Evolutionary conservation across 2,888 invertebrate species (phyloP).

Genomic region (Acrobasis suavella): DNA sequence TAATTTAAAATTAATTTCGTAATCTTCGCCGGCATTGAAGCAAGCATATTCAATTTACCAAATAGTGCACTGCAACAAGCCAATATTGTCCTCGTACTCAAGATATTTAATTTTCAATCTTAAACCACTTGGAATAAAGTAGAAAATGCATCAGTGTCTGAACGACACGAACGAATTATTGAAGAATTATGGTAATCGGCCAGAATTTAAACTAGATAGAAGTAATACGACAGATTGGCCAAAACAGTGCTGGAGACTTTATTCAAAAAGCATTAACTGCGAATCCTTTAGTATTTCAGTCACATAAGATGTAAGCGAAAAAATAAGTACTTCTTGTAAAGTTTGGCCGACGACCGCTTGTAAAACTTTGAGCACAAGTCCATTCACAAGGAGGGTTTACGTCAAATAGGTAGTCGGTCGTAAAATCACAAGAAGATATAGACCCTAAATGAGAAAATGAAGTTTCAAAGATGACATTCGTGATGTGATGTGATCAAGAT

Average conservation of each 20-base stretch:
- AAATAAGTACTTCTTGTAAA: no score
- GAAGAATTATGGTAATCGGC: slow-evolving; percentile 59
- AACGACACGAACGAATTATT: slow-evolving; percentile 40
- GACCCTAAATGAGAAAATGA: no score
- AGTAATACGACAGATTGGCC: slow-evolving; percentile 47
- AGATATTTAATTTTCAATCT: neutral
- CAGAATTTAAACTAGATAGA: slow-evolving; percentile 51
- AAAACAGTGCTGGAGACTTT: slow-evolving; percentile 35
- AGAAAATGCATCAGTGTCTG: slow-evolving; percentile 19
- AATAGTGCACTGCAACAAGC: neutral
- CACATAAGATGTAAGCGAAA: no score
- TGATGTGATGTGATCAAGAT: no score
- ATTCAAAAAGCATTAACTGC: slow-evolving; percentile 28
- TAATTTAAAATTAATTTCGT: neutral
- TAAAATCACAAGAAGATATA: no score
- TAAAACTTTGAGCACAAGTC: no score
- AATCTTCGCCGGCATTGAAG: neutral
- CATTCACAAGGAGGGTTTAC: no score
- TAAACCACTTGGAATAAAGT: neutral
- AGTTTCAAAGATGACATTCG: no score
- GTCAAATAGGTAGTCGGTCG: no score
- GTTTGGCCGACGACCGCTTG: no score
- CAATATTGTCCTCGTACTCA: neutral
- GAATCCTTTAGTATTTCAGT: slow-evolving; percentile 7
- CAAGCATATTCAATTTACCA: slow-evolving; percentile 9